Percentiles rank a stretch among this genome's conserved stretches.
Conservation (phyloP, 2,888 invertebrate species). For the Machimus rusticus region DNA sequence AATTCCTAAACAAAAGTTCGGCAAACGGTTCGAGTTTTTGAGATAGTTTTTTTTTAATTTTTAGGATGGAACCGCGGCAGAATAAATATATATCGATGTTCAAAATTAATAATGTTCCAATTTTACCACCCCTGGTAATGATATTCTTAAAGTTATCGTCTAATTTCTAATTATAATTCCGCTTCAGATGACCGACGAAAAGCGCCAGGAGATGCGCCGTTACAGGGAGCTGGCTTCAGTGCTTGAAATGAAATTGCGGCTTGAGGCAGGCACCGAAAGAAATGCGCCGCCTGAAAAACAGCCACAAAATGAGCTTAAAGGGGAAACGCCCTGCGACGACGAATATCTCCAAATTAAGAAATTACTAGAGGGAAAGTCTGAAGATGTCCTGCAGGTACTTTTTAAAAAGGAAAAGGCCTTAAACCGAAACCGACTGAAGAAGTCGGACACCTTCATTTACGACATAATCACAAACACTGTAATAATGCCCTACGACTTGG, state of each 20-base stretch:
- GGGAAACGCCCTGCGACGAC: conserved; percentile 31
- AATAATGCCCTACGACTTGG: conserved; percentile 48
- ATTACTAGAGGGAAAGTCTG: conserved; percentile 28
- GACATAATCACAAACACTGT: conserved; percentile 54
- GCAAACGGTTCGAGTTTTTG: neutral
- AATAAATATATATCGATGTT: conserved; percentile 54
- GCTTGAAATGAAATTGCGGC: conserved; percentile 51
- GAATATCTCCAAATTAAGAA: conserved; percentile 48
- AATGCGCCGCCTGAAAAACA: neutral
- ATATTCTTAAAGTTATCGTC: neutral
- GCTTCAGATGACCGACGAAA: conserved; percentile 58
- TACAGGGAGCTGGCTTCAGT: conserved; percentile 54
- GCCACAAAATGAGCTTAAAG: neutral
- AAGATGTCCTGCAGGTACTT: neutral
- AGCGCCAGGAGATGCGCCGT: conserved; percentile 54
- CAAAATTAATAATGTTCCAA: conserved; percentile 59
- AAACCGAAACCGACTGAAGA: conserved; percentile 40
- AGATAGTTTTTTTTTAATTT: neutral
- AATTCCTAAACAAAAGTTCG: neutral
- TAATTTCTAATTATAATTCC: neutral
- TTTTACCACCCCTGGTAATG: conserved; percentile 58
- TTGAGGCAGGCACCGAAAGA: neutral
- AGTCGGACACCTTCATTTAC: conserved; percentile 58
- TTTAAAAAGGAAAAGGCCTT: neutral
- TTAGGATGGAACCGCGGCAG: conserved; percentile 19